Conservation (phyloP, 2,888 invertebrate species). For the Prostheceraeus crozeri region DNA sequence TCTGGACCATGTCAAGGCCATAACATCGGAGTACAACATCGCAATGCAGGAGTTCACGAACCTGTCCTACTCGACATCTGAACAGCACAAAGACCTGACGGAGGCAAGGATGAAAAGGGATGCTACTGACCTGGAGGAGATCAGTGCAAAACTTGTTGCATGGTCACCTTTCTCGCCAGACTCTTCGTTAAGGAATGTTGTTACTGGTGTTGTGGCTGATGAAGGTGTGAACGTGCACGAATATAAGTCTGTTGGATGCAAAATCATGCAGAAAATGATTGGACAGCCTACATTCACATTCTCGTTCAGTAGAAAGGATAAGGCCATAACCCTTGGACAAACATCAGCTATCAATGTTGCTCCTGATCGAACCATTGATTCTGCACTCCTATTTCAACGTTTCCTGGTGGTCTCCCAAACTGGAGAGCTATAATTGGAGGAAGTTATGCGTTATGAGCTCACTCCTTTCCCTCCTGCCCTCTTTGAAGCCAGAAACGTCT, state of each 20-base stretch:
- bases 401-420: constrained; percentile 27
- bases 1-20: constrained; percentile 40
- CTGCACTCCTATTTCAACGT: constrained; percentile 28
- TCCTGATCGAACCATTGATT: constrained; percentile 34
- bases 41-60: constrained; percentile 40
- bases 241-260: constrained; percentile 34
- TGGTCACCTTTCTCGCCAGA: constrained; percentile 35
- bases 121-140: constrained; percentile 32
- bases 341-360: constrained; percentile 31
- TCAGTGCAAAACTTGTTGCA: constrained; percentile 35
- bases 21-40: constrained; percentile 36
- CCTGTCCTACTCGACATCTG: constrained; percentile 33
- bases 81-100: constrained; percentile 40
- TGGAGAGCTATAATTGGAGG: constrained; percentile 23
- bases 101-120: constrained; percentile 38
- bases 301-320: constrained; percentile 37
- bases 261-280: constrained; percentile 39
- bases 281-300: constrained; percentile 38
- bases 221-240: constrained; percentile 37
- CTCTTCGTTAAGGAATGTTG: constrained; percentile 39
- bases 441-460: constrained; percentile 21
- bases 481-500: constrained; percentile 33
- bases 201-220: constrained; percentile 33
- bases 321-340: constrained; percentile 31
- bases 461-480: constrained; percentile 35